Evolutionary conservation across 2,113 vertebrate species (phyloP).

Genomic region (Cebidichthys violaceus): DNA sequence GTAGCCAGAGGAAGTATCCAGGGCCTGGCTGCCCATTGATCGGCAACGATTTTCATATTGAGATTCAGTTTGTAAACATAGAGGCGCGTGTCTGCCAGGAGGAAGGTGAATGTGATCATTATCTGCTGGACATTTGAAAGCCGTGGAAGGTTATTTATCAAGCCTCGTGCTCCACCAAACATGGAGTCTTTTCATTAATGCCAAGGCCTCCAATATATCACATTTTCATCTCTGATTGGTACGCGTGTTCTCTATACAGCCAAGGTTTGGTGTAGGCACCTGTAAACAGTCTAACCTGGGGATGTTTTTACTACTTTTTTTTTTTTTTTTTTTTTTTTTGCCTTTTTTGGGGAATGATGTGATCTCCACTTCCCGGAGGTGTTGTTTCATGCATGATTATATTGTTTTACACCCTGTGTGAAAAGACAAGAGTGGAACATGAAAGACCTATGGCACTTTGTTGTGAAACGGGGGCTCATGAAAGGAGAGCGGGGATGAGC

Average conservation of each 20-base stretch:
- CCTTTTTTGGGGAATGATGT: conserved; percentile 75
- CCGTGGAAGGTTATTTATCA: conserved; percentile 64
- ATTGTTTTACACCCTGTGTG: conserved; percentile 80
- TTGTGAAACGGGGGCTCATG: conserved; percentile 75
- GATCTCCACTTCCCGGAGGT: conserved; percentile 78
- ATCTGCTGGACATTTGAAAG: conserved; percentile 73
- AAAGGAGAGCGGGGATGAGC: conserved; percentile 71
- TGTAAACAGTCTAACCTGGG: conserved; percentile 81
- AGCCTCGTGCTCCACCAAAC: conserved; percentile 47
- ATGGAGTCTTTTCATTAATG: conserved; percentile 58
- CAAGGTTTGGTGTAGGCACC: conserved; percentile 50
- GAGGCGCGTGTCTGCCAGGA: conserved; percentile 74
- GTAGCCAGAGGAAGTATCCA: conserved; percentile 67
- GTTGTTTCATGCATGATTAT: conserved; percentile 82
- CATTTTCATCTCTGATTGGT: conserved; percentile 71
- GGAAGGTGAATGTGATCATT: conserved; percentile 82
- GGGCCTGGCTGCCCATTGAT: conserved; percentile 67
- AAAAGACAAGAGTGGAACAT: conserved; percentile 77
- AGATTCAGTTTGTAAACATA: conserved; percentile 75
- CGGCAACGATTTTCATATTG: conserved; percentile 73
- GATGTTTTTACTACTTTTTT: conserved; percentile 72
- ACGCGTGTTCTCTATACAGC: conserved; percentile 49
- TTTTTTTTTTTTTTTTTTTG: conserved; percentile 48
- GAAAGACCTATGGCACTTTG: conserved; percentile 81
- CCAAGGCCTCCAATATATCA: conserved; percentile 69